Evolutionary conservation across 2,113 vertebrate genomes (phyloP).

Genomic region (Thymallus thymallus): DNA sequence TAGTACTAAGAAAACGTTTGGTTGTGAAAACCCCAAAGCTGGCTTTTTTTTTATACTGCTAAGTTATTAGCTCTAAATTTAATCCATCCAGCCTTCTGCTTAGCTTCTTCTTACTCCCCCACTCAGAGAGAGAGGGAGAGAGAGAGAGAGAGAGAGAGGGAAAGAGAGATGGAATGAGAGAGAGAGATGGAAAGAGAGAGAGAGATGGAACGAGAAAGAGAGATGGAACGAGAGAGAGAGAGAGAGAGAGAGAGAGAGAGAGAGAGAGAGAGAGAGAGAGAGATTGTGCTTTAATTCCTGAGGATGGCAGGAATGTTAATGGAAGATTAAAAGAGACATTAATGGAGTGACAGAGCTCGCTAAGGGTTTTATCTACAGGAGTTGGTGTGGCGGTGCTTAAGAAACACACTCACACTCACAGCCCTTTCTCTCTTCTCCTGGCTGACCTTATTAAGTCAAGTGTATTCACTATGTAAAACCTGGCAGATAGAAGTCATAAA

Average conservation of each 20-base stretch:
- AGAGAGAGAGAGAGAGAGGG: conserved; percentile 15
- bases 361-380: conserved; percentile 33
- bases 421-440: not conserved
- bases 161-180: conserved; percentile 20
- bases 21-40: conserved; percentile 38
- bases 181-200: conserved; percentile 22
- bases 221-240: conserved; percentile 6
- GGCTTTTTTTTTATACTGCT: conserved; percentile 41
- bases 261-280: conserved; percentile 19
- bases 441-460: conserved; percentile 2
- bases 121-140: conserved; percentile 4
- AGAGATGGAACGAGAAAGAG: too few species aligned
- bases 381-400: not conserved
- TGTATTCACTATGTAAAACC: conserved; percentile 7
- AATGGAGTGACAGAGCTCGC: conserved; percentile 56
- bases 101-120: conserved; percentile 19
- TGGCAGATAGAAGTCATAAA: not conserved
- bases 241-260: conserved; percentile 20
- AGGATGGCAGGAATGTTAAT: conserved; percentile 62
- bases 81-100: conserved; percentile 51
- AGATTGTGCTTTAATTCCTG: conserved; percentile 53
- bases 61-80: conserved; percentile 54
- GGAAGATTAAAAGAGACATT: conserved; percentile 62
- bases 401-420: not conserved
- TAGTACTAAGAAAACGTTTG: conserved; percentile 18